Base-by-base conservation (phyloP, 2,888 invertebrate species). In the Tachina fera region DNA sequence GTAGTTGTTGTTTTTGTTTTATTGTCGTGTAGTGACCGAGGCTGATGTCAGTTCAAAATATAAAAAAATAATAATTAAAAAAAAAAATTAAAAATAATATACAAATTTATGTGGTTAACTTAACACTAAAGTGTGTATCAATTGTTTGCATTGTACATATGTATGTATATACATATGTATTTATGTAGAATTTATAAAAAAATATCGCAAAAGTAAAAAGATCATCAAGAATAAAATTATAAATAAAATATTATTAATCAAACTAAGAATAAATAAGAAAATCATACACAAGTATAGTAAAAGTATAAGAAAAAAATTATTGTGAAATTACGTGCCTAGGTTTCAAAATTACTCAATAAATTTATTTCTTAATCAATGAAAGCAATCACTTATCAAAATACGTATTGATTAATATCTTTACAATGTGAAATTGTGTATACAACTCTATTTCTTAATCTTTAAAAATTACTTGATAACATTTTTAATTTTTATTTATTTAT, bases 1-100 rank as follows among this genome's bases (percentile, higher is more conserved):
- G 9, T 41, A 58, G 63, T 19, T 67, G n/a, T 67, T 82, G 49
- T 43, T 47, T 31, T 68, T 61, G 13, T 63, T 53, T 6, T 72
- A 16, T n/a, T 47, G 74, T 49, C 61, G 60, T 60, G 61, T 70
- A 63, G 51, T 72, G 79, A 56, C 71, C 56, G 82, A 67, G 65
- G 70, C 82, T 86, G 79, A 79, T 86, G 82, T 83, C 72, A 83
- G 70, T 19, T 68, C 41, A 60, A 65, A 75, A 82, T 60, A 70
- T 65, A 39, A 19, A 3, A 45, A 19, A 47, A 76, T 65, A 74
- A 78, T 47, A 31, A 3, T 47, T 47, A 13, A 8, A 41, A 80
- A 65, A 70, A 56, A 49, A 72, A 65, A 43, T 60, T 41, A 43
- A 61, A 61, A 56, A 65, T 65, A 65, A 19, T 74, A 68, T 58